Base-by-base conservation (phyloP, 2,888 invertebrate species). In the Masnerella sp. region DNA sequence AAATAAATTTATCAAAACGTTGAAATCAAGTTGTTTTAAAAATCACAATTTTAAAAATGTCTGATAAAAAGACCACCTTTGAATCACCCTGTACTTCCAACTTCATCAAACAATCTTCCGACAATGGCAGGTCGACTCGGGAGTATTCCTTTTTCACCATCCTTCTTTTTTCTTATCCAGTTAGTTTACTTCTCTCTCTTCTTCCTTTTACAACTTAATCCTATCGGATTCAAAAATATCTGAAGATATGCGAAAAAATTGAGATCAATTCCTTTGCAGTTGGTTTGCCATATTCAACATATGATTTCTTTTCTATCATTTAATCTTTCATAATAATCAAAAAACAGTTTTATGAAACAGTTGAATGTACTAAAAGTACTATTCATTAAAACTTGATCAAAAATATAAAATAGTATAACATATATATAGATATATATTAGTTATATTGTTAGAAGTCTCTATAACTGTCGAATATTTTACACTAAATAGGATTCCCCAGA, bases 51-150 rank as follows among this genome's bases (percentile, higher is more conserved):
- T 47, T 5, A 3, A 28, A 20, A 14, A 43, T 20, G n/a, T 5
- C 18, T 30, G 9, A 43, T 25, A 12, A 22, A 11, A 20, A 9
- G 28, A 47, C 2, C 3, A 22, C n/a, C 2, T 52, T 25, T 38
- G 38, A 52, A 25, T 25, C 52, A 12, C 1, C 34, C 34, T 51
- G 51, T 51, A 51, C 25, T n/a, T 1, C 0, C 15, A 25, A 52
- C 38, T 40, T 18, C 28, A 54, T 28, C 40, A 54, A 54, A 40
- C 54, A 11, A 28, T 7, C 40, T 40, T 28, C 18, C 54, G 40
- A 54, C 30, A 40, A 54, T 52, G 40, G 28, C 28, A 54, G 40
- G 40, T 40, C 40, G 40, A 40, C 54, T 54, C 11, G 8, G 17
- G 3, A 17, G 40, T 25, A 40, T 25, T 38, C 52, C 15, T 52